phyloP scores from a whole-genome alignment of 2,797 vertebrate species.

The Ceyx erithaca region DNA sequence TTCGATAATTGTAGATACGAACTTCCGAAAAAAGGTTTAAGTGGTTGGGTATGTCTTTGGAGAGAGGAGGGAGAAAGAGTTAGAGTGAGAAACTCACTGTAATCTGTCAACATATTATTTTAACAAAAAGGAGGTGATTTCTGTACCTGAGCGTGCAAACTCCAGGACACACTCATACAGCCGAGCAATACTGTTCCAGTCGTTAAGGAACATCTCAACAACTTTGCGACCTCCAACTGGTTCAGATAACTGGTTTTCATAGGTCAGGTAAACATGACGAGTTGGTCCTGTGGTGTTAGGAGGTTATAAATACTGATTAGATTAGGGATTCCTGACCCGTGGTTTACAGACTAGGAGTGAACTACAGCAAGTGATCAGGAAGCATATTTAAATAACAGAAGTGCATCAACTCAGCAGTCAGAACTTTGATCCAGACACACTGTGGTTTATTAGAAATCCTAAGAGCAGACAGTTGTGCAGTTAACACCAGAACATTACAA shows the following conservation, averaged over 20 bases:
- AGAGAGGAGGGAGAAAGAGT: constrained; percentile 23
- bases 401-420: background rate
- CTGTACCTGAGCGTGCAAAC: constrained; percentile 91
- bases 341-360: background rate
- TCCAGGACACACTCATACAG: constrained; percentile 97
- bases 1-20: constrained; percentile 96
- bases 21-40: constrained; percentile 97
- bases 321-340: background rate
- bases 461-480: background rate
- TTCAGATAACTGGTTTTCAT: constrained; percentile 96
- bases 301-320: background rate
- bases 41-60: constrained; percentile 92
- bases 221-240: constrained; percentile 97
- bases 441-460: background rate
- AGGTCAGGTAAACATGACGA: constrained; percentile 95
- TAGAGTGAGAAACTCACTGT: background rate
- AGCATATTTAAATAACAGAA: background rate
- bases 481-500: background rate
- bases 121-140: background rate
- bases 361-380: background rate
- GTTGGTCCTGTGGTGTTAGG: constrained; percentile 84
- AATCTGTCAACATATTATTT: background rate
- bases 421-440: background rate
- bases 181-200: constrained; percentile 95
- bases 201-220: constrained; percentile 98